Evolutionary conservation across 2,888 invertebrate genomes (phyloP), one percentile per base, ranked within the genome.

Genomic region (Sialis lutaria): DNA sequence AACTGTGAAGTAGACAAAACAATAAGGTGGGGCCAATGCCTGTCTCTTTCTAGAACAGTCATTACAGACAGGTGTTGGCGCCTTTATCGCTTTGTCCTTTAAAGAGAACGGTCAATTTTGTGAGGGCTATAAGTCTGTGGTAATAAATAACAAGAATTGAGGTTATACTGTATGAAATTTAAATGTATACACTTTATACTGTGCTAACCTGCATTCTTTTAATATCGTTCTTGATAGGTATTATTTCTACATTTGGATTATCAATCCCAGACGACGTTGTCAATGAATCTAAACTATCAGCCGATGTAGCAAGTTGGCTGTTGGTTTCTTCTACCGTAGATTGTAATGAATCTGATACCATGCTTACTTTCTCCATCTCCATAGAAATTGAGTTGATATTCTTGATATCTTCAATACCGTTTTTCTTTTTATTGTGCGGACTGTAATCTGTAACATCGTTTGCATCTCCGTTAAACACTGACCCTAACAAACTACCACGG

Each of bases 341-440:
- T 42, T 54, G 53, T 44, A 56, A 33, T 61, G 62, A 62, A 68
- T 63, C 8, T 64, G 71, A 55, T 6, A 53, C 54, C 35, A 55
- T 46, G 7, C 53, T 54, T 44, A 70, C 63, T 55, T 67, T 67
- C 49, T 70, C 71, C 32, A 49, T 47, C 30, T 51, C 51, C 33
- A 42, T 12, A 10, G 48, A 13, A 9, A 44, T 37, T 7, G 47
- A 31, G 47, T 44, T 13, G 5, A 10, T 40, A 13, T 46, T 46
- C 10, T 46, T 46, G 57, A 50, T 59, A 46, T 55, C 60, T 37
- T 73, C 74, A 12, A 58, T 55, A 8, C 59, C 57, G 42, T 59
- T 63, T 37, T 65, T 59, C 54, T 71, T 73, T 53, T 68, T 70
- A 48, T 67, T 67, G 31, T 57, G 52, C 7, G 61, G 57, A 46